Conservation (phyloP, 2,113 vertebrate genomes). For the Steatornis caripensis region DNA sequence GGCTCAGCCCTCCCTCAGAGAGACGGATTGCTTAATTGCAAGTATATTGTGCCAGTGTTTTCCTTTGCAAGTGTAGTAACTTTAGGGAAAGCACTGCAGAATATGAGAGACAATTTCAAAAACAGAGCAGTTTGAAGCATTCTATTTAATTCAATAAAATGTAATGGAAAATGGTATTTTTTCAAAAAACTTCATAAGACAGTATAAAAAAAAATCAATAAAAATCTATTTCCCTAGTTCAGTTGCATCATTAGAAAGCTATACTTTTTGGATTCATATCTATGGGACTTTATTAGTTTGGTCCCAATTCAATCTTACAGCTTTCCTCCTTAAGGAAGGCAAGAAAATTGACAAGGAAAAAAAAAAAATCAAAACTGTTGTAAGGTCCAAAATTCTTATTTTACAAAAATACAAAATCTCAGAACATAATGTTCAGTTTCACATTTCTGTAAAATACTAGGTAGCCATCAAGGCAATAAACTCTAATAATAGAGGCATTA, state of each 20-base stretch:
- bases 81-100: background rate
- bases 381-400: background rate
- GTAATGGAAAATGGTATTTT: background rate
- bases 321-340: background rate
- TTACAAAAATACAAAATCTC: background rate
- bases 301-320: background rate
- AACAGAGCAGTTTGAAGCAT: background rate
- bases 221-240: background rate
- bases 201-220: slow-evolving; percentile 1
- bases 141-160: slow-evolving; percentile 8
- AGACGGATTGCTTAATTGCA: background rate
- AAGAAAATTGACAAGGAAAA: background rate
- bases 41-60: background rate
- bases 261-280: background rate
- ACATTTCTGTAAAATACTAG: background rate
- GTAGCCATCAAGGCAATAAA: background rate
- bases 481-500: background rate
- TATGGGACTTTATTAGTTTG: background rate
- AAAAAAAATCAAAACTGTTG: background rate
- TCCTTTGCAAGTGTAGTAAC: background rate
- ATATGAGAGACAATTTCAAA: background rate
- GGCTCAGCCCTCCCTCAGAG: background rate
- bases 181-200: background rate
- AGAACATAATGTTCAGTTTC: background rate
- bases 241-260: background rate